phyloP scores from a whole-genome alignment of 2,888 invertebrate species.

The Podotricha telesiphe region DNA sequence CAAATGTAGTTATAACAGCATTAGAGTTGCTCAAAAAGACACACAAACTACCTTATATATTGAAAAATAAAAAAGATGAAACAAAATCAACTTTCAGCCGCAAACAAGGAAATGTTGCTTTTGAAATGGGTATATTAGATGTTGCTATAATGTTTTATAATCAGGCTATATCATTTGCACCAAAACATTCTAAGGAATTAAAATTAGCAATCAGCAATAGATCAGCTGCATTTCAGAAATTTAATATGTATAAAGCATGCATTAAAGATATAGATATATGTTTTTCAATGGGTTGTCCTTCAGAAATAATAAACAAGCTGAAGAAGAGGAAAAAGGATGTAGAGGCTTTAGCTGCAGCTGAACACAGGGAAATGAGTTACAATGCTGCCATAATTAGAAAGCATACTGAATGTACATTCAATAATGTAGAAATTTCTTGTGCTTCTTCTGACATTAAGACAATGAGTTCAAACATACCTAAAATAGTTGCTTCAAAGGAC shows the following conservation, averaged over 20 bases:
- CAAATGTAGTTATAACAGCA: constrained; percentile 46
- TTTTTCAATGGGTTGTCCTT: constrained; percentile 48
- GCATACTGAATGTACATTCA: constrained; percentile 11
- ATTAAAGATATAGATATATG: constrained; percentile 50
- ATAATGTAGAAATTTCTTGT: constrained; percentile 47
- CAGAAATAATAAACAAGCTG: constrained; percentile 47
- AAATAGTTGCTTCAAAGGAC: constrained; percentile 48
- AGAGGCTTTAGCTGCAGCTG: neutral
- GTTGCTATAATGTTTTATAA: constrained; percentile 48
- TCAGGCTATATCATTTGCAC: constrained; percentile 50
- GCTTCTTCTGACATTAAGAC: constrained; percentile 45
- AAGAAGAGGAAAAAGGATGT: constrained; percentile 42
- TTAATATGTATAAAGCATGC: constrained; percentile 43
- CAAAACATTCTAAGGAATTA: constrained; percentile 47
- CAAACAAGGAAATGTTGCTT: constrained; percentile 46
- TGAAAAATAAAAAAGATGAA: constrained; percentile 42
- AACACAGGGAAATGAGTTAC: neutral
- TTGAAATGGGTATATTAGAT: constrained; percentile 31
- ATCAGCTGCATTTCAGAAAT: constrained; percentile 48
- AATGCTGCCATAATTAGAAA: constrained; percentile 12
- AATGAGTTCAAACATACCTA: constrained; percentile 37
- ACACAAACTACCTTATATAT: constrained; percentile 28
- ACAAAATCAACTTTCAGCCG: constrained; percentile 44
- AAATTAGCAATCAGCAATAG: constrained; percentile 51
- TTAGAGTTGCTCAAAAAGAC: constrained; percentile 45